Base-by-base conservation (phyloP, 2,113 vertebrate genomes). In the Gambusia holbrooki region DNA sequence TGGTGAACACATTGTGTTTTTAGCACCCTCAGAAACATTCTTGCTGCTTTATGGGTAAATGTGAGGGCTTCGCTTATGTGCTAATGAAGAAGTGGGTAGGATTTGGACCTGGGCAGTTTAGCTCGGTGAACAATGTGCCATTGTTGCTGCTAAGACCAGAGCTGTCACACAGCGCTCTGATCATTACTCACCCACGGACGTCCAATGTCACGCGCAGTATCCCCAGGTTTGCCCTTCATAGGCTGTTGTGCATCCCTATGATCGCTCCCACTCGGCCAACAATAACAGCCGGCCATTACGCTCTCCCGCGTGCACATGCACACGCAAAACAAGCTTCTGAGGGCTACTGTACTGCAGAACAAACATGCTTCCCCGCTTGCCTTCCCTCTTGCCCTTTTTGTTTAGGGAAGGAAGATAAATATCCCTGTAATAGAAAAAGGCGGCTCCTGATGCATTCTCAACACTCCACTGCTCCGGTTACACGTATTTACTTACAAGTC, bases 401-500 rank as follows among this genome's bases (percentile, higher is more conserved):
- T 93, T 92, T 84, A 87, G 87, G 30, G 80, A 90, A 86, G 82
- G 84, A 93, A 94, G 92, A 94, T 93, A 91, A 93, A 94, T 94
- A 89, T 92, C 86, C 88, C 64, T 73, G 78, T 92, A 91, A 93
- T 87, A 87, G 90, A 92, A 89, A 93, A 81, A 81, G 76, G 70
- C 81, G 74, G 81, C 86, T 89, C 87, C 78, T 92, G 90, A 93
- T 92, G 91, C 89, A 90, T 93, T 93, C 92, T 92, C 91, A 92
- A 90, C 93, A 92, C 92, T 93, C 90, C 92, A 86, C 89, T 90
- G 93, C 93, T 89, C 90, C 89, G 90, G 88, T 93, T 93, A 89
- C 90, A 90, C 82, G 86, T 93, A 94, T 94, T 94, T 93, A 93
- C 92, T 92, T 90, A 93, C 91, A 91, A 90, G 87, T 93, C 85